Percentiles rank a stretch among this genome's conserved stretches.
Conservation (phyloP, 1,140 invertebrate genomes). For the Carcinoscorpius rotundicauda region DNA sequence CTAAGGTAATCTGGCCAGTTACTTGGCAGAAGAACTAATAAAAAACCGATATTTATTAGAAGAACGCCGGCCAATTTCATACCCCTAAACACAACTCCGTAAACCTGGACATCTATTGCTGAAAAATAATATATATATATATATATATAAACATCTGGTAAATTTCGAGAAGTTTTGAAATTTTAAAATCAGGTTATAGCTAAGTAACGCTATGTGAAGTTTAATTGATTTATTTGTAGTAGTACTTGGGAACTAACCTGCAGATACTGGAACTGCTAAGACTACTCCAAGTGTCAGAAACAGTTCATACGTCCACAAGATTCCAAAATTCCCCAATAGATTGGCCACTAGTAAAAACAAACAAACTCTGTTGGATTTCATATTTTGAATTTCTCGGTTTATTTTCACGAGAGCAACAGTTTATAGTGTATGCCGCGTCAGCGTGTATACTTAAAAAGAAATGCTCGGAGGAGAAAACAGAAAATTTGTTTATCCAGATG, state of each 20-base stretch:
- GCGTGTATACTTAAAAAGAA: too few species aligned
- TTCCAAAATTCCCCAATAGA: constrained; percentile 78
- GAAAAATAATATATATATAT: constrained; percentile 16
- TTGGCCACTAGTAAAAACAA: constrained; percentile 61
- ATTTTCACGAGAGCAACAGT: too few species aligned
- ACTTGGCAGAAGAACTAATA: constrained; percentile 79
- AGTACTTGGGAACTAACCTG: constrained; percentile 46
- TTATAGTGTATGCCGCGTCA: too few species aligned
- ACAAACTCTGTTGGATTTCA: constrained; percentile 5
- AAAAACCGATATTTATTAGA: constrained; percentile 46
- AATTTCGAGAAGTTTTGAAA: constrained; percentile 23
- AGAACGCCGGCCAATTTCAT: constrained; percentile 91
- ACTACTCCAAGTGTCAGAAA: constrained; percentile 85
- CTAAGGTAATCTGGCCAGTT: constrained; percentile 93
- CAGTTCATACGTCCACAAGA: constrained; percentile 77
- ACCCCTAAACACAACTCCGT: constrained; percentile 69
- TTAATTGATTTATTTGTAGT: too few species aligned
- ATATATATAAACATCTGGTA: too few species aligned
- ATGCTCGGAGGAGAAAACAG: too few species aligned
- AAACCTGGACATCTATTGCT: constrained; percentile 76
- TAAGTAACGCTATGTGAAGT: too few species aligned
- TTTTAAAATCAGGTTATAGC: too few species aligned
- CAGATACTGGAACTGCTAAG: constrained; percentile 79
- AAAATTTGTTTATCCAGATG: too few species aligned
- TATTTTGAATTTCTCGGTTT: neutral